Conservation (phyloP, 2,113 vertebrate genomes). For the Oryzias javanicus region DNA sequence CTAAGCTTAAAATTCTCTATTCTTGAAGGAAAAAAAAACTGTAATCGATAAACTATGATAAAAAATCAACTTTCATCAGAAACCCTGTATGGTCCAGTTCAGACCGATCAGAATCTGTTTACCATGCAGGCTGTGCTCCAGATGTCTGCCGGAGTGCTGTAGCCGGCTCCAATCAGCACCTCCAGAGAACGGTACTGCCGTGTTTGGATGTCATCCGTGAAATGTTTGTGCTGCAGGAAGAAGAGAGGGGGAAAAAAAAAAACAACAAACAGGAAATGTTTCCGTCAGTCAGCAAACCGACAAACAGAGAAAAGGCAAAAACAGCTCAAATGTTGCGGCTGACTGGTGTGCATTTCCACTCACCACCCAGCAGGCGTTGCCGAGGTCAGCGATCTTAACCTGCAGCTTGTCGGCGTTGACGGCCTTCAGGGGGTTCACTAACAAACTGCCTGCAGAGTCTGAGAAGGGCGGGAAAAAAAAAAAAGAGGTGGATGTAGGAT, state of each 20-base stretch:
- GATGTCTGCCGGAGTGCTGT: slow-evolving; percentile 94
- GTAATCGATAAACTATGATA: no score
- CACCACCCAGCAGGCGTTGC: slow-evolving; percentile 99
- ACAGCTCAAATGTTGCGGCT: background rate
- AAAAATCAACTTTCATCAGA: no score
- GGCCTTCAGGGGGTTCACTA: slow-evolving; percentile 93
- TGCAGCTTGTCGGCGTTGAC: slow-evolving; percentile 91
- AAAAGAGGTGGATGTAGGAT: background rate
- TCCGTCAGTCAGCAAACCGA: background rate
- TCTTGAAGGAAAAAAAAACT: no score
- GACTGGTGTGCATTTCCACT: slow-evolving; percentile 62
- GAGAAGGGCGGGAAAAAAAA: slow-evolving; percentile 34
- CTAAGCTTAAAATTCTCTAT: no score
- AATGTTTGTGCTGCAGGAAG: slow-evolving; percentile 88
- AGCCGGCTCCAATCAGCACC: slow-evolving; percentile 92
- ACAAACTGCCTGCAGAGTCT: slow-evolving; percentile 82
- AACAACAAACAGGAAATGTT: background rate
- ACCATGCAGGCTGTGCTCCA: slow-evolving; percentile 99
- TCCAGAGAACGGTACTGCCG: slow-evolving; percentile 94
- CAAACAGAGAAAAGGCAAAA: background rate
- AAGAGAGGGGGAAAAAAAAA: slow-evolving; percentile 7
- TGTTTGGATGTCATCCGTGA: slow-evolving; percentile 97
- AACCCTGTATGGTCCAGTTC: no score
- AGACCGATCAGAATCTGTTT: background rate
- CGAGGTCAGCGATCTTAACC: slow-evolving; percentile 97